These are phyloP conservation scores for Peromyscus attwateri DNA, from an alignment of 2,797 vertebrate genomes.

Conservation along the genomic window DNA sequence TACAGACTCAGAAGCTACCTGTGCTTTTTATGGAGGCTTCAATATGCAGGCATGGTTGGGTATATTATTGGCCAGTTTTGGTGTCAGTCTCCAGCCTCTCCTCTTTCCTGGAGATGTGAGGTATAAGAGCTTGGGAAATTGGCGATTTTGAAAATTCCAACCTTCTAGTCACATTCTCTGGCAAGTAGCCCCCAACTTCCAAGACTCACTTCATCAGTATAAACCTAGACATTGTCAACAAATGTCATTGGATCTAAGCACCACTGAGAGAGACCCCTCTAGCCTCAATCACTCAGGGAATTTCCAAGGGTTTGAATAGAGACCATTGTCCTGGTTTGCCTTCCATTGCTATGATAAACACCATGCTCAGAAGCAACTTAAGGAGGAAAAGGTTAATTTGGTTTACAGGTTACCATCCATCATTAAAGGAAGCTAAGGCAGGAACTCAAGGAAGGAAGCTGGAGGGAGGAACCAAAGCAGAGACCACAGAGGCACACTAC, in stretches of 20 bases:
- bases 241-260: background rate
- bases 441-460: background rate
- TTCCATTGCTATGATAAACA: background rate
- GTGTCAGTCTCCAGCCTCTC: background rate
- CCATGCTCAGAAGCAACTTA: background rate
- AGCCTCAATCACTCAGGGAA: background rate
- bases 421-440: background rate
- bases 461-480: background rate
- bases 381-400: background rate
- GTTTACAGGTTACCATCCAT: background rate
- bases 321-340: background rate
- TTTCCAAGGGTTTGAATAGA: background rate
- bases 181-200: background rate
- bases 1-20: background rate
- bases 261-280: background rate
- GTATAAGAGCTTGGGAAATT: background rate
- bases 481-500: background rate
- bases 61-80: background rate
- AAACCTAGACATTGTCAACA: background rate
- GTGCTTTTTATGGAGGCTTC: background rate
- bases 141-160: background rate
- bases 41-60: background rate
- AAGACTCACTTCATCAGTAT: background rate
- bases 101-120: background rate
- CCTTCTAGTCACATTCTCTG: background rate